Conservation (phyloP, 2,888 invertebrate genomes). For the Lasioglossum vierecki region DNA sequence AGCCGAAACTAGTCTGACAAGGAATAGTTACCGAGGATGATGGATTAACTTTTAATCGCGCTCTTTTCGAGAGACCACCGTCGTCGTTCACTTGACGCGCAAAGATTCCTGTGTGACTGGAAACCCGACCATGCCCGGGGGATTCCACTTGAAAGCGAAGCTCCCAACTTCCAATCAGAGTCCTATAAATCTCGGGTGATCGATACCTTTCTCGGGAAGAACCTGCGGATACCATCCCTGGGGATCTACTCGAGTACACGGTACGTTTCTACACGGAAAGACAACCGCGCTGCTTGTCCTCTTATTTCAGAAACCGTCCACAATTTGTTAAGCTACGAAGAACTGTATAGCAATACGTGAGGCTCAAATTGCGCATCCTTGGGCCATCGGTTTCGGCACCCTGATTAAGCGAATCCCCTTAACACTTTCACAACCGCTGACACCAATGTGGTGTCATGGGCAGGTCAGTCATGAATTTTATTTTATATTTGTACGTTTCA, state of each 20-base stretch:
- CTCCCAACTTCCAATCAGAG: not conserved
- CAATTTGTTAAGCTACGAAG: not conserved
- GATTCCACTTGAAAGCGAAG: not conserved
- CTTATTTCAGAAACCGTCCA: not conserved
- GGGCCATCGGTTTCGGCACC: no score
- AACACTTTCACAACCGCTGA: no score
- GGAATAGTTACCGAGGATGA: not conserved
- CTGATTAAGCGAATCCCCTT: no score
- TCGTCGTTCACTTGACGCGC: not conserved
- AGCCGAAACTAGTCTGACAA: slow-evolving; percentile 37
- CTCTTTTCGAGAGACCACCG: not conserved
- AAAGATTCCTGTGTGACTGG: not conserved
- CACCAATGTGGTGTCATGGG: no score
- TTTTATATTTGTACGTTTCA: no score
- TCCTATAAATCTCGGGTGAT: slow-evolving; percentile 4
- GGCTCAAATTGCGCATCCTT: no score
- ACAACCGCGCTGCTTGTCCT: not conserved
- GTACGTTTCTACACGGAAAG: not conserved
- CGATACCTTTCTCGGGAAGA: slow-evolving; percentile 1
- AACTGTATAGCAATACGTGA: not conserved
- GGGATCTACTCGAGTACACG: not conserved
- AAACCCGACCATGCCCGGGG: not conserved
- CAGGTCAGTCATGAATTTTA: no score
- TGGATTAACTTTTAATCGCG: slow-evolving; percentile 26
- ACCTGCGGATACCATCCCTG: not conserved